Evolutionary conservation across 2,113 vertebrate genomes (phyloP).

Genomic region (Microtus richardsoni): DNA sequence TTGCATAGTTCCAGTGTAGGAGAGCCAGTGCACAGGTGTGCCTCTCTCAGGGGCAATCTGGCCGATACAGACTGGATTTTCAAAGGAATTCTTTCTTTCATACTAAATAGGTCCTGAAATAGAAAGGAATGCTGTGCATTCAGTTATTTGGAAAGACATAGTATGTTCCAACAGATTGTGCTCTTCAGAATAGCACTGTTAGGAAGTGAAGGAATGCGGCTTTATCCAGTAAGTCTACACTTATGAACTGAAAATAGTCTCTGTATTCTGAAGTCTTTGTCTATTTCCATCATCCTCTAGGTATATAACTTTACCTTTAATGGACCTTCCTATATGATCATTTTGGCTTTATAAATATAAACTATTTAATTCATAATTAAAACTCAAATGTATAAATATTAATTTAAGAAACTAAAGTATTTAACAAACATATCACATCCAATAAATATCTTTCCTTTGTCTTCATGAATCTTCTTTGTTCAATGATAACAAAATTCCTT

Average conservation of each 20-base stretch:
- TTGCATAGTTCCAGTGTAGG: not conserved
- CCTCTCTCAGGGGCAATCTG: not conserved
- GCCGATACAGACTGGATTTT: not conserved
- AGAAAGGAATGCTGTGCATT: not conserved
- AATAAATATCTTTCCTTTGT: not conserved
- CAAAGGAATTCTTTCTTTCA: not conserved
- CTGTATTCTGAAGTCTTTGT: not conserved
- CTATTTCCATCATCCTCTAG: not conserved
- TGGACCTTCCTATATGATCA: not conserved
- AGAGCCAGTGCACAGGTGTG: not conserved
- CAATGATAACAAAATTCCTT: not conserved
- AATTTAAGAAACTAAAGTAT: constrained; percentile 38
- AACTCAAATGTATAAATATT: not conserved
- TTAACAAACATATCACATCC: not conserved
- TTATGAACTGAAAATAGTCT: not conserved
- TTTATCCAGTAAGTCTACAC: not conserved
- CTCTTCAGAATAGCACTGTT: not conserved
- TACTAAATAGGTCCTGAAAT: not conserved
- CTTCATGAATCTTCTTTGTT: not conserved
- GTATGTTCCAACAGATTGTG: not conserved
- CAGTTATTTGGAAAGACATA: not conserved
- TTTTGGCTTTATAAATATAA: constrained; percentile 9
- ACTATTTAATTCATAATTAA: constrained; percentile 13
- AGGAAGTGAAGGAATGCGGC: not conserved
- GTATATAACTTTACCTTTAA: not conserved